Conservation (phyloP, 37 sponge, comb jelly and placozoan species). For the Amphimedon queenslandica region DNA sequence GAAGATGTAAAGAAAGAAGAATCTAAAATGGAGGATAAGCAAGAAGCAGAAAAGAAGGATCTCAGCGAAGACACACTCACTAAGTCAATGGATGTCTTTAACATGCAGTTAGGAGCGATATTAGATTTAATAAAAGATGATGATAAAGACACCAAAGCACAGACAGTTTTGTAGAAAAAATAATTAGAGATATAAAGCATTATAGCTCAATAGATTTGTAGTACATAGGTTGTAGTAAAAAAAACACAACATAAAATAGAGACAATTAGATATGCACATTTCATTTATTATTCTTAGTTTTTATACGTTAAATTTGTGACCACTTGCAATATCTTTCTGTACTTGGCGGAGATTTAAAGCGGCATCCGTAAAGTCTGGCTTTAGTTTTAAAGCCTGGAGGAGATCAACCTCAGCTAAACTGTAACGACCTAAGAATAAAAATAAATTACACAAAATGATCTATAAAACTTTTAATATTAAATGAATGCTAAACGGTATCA, state of each 20-base stretch:
- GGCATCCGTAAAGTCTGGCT: slow-evolving; percentile 71
- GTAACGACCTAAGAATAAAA: slow-evolving; percentile 38
- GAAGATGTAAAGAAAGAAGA: neutral
- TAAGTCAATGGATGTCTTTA: too few species aligned
- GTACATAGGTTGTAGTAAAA: too few species aligned
- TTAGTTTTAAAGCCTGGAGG: slow-evolving; percentile 31
- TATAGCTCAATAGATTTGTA: neutral
- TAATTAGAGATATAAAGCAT: neutral
- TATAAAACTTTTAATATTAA: slow-evolving; percentile 5
- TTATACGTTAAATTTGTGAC: slow-evolving; percentile 33
- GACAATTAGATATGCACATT: too few species aligned
- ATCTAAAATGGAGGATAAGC: neutral
- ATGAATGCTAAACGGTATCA: neutral
- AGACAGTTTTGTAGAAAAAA: neutral
- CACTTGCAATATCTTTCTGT: slow-evolving; percentile 28
- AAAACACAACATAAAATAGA: too few species aligned
- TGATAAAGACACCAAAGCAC: neutral
- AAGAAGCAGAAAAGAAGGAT: neutral
- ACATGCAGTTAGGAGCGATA: neutral
- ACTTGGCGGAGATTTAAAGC: slow-evolving; percentile 52
- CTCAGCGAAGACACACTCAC: neutral
- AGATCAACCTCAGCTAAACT: slow-evolving; percentile 57
- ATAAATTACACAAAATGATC: neutral
- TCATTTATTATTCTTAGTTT: too few species aligned
- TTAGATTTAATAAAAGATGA: neutral